Base-by-base conservation (phyloP, 2,888 invertebrate species). In the Zelleria hepariella region DNA sequence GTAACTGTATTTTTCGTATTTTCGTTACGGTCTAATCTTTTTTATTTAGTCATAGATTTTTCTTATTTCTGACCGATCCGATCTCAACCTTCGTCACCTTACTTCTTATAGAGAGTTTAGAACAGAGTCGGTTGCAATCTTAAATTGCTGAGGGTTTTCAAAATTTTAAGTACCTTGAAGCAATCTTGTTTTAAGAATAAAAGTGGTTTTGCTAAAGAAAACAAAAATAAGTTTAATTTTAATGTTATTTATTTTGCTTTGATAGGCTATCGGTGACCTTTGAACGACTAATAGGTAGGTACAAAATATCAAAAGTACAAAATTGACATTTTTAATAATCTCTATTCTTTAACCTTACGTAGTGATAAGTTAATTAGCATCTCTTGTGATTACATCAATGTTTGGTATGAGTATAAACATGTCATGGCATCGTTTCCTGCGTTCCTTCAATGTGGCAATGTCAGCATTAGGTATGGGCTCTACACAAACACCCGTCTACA, bases 221-320 rank as follows among this genome's bases (percentile, higher is more conserved):
- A 80, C 73, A 67, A 65, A 68, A 62, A 66, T 63, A 64, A 58
- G 70, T 72, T 73, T 84, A 42, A 42, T 42, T 42, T 82, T 81
- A 82, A 75, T 80, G 74, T 81, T 80, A 84, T 88, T 87, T 86
- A 87, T 83, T 84, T 82, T 75, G 82, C 82, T 83, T 85, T 83
- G 84, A 85, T 78, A 86, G 86, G 86, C 86, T 86, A 82, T 86
- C 82, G 80, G 84, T 86, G 87, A 86, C 82, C 86, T 86, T 84
- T 78, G 80, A 82, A 80, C 80, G 80, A 82, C 81, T 82, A 81
- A 81, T 73, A 78, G 74, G 58, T 58, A 58, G 58, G 58, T 56
- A 20, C 10, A 42, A 15, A 42, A 75, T 87, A 87, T 85, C 81
- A 86, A 86, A 87, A 88, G 80, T 86, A 86, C 76, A 87, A 87